Conservation (phyloP, 2,113 vertebrate genomes). For the Miniopterus natalensis region DNA sequence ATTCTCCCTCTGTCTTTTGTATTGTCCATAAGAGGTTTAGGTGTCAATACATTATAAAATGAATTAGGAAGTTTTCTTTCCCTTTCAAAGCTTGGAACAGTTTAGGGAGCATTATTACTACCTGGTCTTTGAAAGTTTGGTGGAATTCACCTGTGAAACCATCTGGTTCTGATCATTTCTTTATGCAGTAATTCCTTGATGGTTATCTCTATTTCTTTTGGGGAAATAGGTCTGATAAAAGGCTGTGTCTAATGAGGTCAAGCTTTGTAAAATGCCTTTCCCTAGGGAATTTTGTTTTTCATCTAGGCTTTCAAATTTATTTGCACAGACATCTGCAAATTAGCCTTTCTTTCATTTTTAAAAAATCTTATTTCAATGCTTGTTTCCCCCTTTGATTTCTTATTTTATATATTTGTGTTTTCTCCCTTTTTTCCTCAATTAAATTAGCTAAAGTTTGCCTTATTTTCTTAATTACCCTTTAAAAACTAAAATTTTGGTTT, state of each 20-base stretch:
- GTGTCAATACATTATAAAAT: not conserved
- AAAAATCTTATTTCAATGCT: not conserved
- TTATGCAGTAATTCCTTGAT: not conserved
- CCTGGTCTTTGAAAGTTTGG: not conserved
- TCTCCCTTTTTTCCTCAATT: not conserved
- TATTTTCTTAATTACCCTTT: conserved; percentile 18
- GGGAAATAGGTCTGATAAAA: not conserved
- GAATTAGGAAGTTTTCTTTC: not conserved
- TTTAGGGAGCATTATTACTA: not conserved
- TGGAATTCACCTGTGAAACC: conserved; percentile 17
- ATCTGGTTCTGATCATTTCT: not conserved
- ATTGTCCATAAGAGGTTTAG: not conserved
- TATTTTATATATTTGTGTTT: not conserved
- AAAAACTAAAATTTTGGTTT: not conserved
- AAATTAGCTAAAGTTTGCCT: not conserved
- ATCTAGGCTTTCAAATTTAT: not conserved
- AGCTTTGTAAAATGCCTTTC: not conserved
- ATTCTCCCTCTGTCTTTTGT: not conserved
- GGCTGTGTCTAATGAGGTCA: not conserved
- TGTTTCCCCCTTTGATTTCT: not conserved
- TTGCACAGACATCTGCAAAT: not conserved
- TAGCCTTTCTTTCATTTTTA: not conserved
- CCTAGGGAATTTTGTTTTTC: not conserved
- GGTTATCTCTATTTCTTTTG: not conserved
- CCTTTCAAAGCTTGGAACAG: not conserved